These are phyloP conservation scores for Pantala flavescens DNA, from an alignment of 1,140 invertebrate genomes.

Conservation along the genomic window DNA sequence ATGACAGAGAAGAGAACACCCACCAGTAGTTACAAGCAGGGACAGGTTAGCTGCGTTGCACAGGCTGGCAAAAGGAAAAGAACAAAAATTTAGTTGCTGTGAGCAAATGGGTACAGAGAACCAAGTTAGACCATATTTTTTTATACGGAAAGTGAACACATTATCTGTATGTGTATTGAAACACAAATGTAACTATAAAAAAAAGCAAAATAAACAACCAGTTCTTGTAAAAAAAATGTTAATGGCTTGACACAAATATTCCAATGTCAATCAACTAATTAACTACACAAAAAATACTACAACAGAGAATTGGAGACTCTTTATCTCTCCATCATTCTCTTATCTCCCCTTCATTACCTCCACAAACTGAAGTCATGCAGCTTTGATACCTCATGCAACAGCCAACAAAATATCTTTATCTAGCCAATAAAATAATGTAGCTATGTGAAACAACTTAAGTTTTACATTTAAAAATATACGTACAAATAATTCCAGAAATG, in stretches of 20 bases:
- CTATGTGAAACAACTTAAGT: background rate
- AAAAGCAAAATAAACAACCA: conserved; percentile 5
- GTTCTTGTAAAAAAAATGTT: conserved; percentile 1
- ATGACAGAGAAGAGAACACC: conserved; percentile 18
- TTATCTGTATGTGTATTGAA: background rate
- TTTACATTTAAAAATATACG: too few relatives aligned
- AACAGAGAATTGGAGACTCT: background rate
- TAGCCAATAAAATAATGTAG: background rate
- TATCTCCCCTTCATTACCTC: background rate
- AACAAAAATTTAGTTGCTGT: conserved; percentile 17
- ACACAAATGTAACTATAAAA: conserved; percentile 8
- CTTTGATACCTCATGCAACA: conserved; percentile 15
- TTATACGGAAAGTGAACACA: background rate
- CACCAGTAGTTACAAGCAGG: conserved; percentile 21
- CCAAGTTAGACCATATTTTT: conserved; percentile 10
- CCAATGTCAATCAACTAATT: background rate
- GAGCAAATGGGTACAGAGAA: conserved; percentile 12
- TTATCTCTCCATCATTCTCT: background rate
- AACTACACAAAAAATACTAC: background rate
- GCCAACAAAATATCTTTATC: background rate
- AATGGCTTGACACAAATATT: conserved; percentile 9
- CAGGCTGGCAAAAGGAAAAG: conserved; percentile 22
- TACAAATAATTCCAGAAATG: conserved; percentile 1
- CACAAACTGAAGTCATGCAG: conserved; percentile 15
- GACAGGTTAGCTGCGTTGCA: conserved; percentile 24